phyloP scores from a whole-genome alignment of 2,888 invertebrate species.

The Ormyrus labotus region DNA sequence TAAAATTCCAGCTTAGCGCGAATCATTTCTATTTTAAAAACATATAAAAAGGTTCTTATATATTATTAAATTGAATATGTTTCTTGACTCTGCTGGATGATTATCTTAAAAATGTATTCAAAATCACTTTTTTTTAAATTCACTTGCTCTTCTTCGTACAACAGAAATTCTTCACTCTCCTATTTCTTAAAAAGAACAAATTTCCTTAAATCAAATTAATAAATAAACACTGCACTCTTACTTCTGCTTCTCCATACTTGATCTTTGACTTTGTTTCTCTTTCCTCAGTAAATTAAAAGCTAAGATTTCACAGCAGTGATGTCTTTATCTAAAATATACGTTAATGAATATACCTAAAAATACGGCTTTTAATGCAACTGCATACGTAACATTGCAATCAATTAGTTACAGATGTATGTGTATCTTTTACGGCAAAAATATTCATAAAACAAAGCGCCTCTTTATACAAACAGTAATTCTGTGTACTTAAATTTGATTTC shows the following conservation, averaged over 20 bases:
- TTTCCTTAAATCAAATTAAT: neutral
- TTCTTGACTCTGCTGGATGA: no score
- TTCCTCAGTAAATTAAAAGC: neutral
- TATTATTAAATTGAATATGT: no score
- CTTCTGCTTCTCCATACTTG: neutral
- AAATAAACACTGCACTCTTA: neutral
- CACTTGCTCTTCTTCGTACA: neutral
- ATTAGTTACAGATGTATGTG: neutral
- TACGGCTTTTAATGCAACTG: constrained; percentile 31
- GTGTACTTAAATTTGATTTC: constrained; percentile 67
- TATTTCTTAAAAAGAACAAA: neutral
- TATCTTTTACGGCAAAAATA: constrained; percentile 10
- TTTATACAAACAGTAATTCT: constrained; percentile 69
- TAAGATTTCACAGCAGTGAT: constrained; percentile 10
- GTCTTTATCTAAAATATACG: constrained; percentile 47
- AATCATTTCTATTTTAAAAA: no score
- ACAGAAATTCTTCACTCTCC: neutral
- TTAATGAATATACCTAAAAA: constrained; percentile 29
- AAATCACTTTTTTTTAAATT: constrained; percentile 3
- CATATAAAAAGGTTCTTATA: no score
- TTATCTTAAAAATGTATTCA: neutral
- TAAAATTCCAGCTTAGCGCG: neutral
- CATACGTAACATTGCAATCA: constrained; percentile 9
- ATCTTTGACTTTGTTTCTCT: constrained; percentile 7
- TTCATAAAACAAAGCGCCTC: constrained; percentile 63